Base-by-base conservation (phyloP, 2,113 vertebrate genomes). In the Peucedramus taeniatus region DNA sequence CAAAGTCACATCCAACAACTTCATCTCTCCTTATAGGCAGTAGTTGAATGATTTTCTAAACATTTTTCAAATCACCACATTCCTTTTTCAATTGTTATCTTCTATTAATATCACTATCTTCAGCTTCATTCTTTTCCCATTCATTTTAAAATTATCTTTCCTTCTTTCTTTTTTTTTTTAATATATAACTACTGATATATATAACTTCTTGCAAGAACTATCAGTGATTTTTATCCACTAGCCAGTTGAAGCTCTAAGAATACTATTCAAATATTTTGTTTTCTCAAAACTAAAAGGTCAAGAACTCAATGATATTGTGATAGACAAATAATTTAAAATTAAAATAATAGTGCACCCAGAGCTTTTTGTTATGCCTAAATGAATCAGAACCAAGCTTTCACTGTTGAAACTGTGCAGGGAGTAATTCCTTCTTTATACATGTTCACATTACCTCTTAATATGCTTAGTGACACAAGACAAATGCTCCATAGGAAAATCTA, bases 271-370 rank as follows among this genome's bases (percentile, higher is more conserved):
- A 77, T 91, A 89, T 86, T 95, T 94, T 30, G 1, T n/a, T 76
- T 89, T 88, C 87, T 39, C 59, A 86, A 57, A 82, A 89, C 16
- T 63, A 86, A 88, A 78, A 80, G 28, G 19, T 33, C 79, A 80
- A 94, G 56, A 81, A 95, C 21, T 76, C 68, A 66, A 63, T 88
- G 37, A 51, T 75, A 63, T n/a, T 89, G 31, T 88, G 78, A 79
- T 66, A 95, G 65, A 90, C 61, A 96, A 95, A 93, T 83, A 3
- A 40, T 74, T 96, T 82, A 19, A 96, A 92, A 92, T 85, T 3
- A 90, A 91, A 91, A 76, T 57, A 92, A 63, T 66, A 85, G 77
- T 47, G 16, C 53, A 95, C 40, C 33, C 74, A 70, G 83, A 81
- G 53, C 3, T 93, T 91, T 86, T 94, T 94, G 59, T 59, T 31